Conservation (phyloP, 2,113 vertebrate genomes). For the Cyprinus carpio region DNA sequence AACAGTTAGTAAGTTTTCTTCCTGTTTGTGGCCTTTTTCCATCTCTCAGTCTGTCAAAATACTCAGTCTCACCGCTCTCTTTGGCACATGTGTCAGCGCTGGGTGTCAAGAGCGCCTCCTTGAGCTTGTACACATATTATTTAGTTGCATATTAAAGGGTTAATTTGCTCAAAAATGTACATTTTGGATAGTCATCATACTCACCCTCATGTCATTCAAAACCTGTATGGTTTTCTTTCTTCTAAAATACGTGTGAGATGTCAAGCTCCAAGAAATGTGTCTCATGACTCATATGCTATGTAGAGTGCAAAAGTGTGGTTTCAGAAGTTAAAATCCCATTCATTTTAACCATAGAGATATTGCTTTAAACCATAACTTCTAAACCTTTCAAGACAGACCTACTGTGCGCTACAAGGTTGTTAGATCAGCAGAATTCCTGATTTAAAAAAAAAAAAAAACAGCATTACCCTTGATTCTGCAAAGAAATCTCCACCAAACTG, state of each 20-base stretch:
- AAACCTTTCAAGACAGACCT: not conserved
- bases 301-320: not conserved
- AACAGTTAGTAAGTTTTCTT: conserved; percentile 91
- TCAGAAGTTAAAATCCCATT: not conserved
- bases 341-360: not conserved
- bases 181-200: not conserved
- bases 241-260: not conserved
- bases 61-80: conserved; percentile 31
- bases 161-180: not conserved
- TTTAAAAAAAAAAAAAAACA: no score
- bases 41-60: conserved; percentile 52
- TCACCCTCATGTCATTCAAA: conserved; percentile 1
- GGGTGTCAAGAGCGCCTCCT: conserved; percentile 52
- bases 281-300: not conserved
- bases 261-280: not conserved
- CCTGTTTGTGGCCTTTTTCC: conserved; percentile 67
- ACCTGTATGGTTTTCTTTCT: not conserved
- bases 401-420: not conserved
- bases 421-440: no score
- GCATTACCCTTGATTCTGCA: no score
- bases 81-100: conserved; percentile 5
- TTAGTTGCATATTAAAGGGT: not conserved
- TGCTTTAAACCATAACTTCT: not conserved
- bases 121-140: conserved; percentile 33
- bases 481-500: no score